phyloP scores from a whole-genome alignment of 1,140 invertebrate genomes.

The Nasonia longicornis region DNA sequence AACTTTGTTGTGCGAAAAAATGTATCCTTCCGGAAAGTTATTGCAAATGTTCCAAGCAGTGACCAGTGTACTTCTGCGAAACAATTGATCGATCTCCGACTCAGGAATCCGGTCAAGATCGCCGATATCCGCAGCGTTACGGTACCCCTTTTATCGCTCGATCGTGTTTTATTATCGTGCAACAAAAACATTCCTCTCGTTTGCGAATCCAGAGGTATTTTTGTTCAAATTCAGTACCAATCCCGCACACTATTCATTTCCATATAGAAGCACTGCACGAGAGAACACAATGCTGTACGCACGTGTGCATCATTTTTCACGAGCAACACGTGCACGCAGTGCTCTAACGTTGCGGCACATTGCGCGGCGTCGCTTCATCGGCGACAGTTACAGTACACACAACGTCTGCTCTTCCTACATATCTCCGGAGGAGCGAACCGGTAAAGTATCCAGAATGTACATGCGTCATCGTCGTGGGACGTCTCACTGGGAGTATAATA shows the following conservation, averaged over 20 bases:
- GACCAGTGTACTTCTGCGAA: too few relatives aligned
- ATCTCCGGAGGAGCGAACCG: conserved; percentile 8
- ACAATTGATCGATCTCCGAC: too few relatives aligned
- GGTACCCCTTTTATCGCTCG: too few relatives aligned
- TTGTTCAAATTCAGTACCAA: neutral
- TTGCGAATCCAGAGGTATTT: too few relatives aligned
- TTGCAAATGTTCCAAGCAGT: too few relatives aligned
- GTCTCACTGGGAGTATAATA: neutral
- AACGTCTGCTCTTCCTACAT: neutral
- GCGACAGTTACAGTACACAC: neutral
- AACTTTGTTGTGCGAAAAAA: too few relatives aligned
- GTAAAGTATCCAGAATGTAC: conserved; percentile 11
- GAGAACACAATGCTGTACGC: neutral
- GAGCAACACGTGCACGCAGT: neutral
- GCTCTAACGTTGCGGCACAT: neutral
- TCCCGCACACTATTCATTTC: neutral
- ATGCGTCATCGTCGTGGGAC: conserved; percentile 1
- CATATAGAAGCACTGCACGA: neutral
- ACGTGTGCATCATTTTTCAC: neutral
- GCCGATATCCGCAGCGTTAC: too few relatives aligned
- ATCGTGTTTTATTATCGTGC: too few relatives aligned
- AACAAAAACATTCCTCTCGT: too few relatives aligned
- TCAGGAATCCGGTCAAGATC: too few relatives aligned
- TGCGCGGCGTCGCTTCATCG: neutral
- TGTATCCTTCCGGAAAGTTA: too few relatives aligned